A percentile compares a stretch with the other conserved stretches of the same genome.
Conservation (phyloP, 2,888 invertebrate genomes). For the Patella pellucida region DNA sequence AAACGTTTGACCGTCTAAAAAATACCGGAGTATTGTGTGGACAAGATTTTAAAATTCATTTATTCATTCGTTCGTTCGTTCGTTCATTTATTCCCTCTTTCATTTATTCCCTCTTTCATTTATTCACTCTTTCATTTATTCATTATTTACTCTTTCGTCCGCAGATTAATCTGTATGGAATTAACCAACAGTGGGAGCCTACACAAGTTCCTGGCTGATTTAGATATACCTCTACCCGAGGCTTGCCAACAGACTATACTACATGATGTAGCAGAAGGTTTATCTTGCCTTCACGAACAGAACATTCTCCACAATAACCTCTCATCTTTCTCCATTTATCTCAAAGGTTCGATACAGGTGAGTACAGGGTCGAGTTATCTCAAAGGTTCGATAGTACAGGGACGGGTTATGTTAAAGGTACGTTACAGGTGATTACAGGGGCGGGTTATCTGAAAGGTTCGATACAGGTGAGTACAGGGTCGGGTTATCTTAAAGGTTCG, state of each 20-base stretch:
- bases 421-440: no score
- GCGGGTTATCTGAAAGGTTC: no score
- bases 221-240: constrained; percentile 56
- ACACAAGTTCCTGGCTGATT: constrained; percentile 47
- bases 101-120: not conserved
- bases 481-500: no score
- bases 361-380: not conserved
- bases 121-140: not conserved
- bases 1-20: not conserved
- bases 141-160: constrained; percentile 20
- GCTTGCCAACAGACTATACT: constrained; percentile 57
- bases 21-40: not conserved
- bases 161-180: constrained; percentile 60
- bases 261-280: constrained; percentile 58
- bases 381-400: not conserved
- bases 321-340: constrained; percentile 54
- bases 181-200: constrained; percentile 57
- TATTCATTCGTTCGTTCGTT: not conserved
- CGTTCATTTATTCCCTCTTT: not conserved
- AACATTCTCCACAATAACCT: constrained; percentile 61
- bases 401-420: no score
- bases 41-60: not conserved
- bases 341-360: constrained; percentile 63
- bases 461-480: no score
- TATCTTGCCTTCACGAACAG: constrained; percentile 58